Evolutionary conservation across 30 jellyfish, hydroid and myxozoan genomes (phyloP), one percentile per base, ranked within the genome.

Genomic region (Aurelia coerulea): DNA sequence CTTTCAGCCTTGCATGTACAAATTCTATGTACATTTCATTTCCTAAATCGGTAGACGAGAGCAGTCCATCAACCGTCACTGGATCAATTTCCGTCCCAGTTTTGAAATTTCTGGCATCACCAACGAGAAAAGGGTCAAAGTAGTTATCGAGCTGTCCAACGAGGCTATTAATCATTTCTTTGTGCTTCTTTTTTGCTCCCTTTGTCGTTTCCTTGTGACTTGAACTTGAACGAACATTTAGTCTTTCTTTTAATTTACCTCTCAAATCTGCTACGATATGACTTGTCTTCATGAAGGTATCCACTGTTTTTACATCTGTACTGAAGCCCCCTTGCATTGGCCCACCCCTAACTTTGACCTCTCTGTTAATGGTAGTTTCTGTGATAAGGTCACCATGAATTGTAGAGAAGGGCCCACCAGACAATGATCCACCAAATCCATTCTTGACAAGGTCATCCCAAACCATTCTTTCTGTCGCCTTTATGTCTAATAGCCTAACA

Each of bases 321-420:
- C 89, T 85, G 83, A 29, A 65, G 54, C 95, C 90, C 2, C 95
- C 79, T 52, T 58, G 79, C 92, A 83, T 83, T 34, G 83, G 95
- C 16, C 91, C 86, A 15, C 91, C 96, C n/a, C 92, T 31, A 18
- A 67, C 96, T 58, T 76, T 77, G 54, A 78, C 80, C 32, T 87
- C 96, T 65, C 87, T 42, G 81, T 87, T 87, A 2, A 69, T 78
- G n/a, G 92, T 78, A 2, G 80, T 78, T 64, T 87, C 96, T 1
- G 92, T 87, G 68, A 87, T 78, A 37, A 69, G 73, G 73, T n/a
- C n/a, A n/a, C n/a, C n/a, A n/a, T n/a, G n/a, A n/a, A n/a, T n/a
- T n/a, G n/a, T n/a, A n/a, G n/a, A n/a, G n/a, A n/a, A n/a, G n/a
- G n/a, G n/a, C n/a, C n/a, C n/a, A n/a, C n/a, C n/a, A n/a, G n/a